Percentiles rank a stretch among this genome's conserved stretches.
phyloP scores from a whole-genome alignment of 1,140 invertebrate species.

The Diachasmimorpha longicaudata region DNA sequence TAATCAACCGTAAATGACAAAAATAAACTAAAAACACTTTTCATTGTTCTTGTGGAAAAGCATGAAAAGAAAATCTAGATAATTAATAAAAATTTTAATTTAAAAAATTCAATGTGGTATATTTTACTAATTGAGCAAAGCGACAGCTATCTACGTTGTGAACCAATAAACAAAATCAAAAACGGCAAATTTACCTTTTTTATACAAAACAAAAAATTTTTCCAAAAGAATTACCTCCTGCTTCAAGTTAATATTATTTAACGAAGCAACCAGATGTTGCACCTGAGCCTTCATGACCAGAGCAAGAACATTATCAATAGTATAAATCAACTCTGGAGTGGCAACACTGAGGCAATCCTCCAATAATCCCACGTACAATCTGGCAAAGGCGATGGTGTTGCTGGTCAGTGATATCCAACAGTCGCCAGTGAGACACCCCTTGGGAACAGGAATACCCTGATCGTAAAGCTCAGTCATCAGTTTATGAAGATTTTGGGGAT shows the following conservation, averaged over 20 bases:
- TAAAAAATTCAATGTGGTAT: no score
- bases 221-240: conserved; percentile 63
- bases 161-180: conserved; percentile 21
- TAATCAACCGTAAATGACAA: no score
- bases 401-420: conserved; percentile 73
- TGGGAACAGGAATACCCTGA: conserved; percentile 53
- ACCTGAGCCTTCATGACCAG: conserved; percentile 73
- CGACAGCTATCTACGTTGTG: no score
- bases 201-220: no score
- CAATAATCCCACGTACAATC: conserved; percentile 70
- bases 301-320: conserved; percentile 70
- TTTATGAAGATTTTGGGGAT: conserved; percentile 62
- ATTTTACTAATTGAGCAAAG: no score
- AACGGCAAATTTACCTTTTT: no score
- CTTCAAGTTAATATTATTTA: conserved; percentile 66
- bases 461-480: conserved; percentile 60
- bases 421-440: conserved; percentile 63
- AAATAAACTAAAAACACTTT: no score
- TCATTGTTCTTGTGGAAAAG: no score
- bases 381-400: conserved; percentile 76
- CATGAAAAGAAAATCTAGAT: no score
- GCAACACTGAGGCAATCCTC: conserved; percentile 74
- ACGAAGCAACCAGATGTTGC: conserved; percentile 67
- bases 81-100: no score
- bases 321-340: conserved; percentile 68